Conservation (phyloP, 2,797 vertebrate genomes). For the Buphagus erythrorhynchus region DNA sequence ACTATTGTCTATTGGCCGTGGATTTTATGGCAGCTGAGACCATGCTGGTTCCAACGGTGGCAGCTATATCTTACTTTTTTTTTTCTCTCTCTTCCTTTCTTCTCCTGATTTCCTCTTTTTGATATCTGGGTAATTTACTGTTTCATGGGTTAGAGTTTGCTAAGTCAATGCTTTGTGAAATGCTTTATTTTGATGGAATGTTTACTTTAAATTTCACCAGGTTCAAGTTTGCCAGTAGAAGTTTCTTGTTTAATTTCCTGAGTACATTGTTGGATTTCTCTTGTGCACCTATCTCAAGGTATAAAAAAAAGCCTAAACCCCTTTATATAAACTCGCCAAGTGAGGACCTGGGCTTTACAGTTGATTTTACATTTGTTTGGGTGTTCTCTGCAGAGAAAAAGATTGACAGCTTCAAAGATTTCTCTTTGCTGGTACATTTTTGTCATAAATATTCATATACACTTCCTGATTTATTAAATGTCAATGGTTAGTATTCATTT, state of each 20-base stretch:
- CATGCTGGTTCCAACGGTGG: neutral
- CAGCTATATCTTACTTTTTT: too few species aligned
- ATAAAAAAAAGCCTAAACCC: neutral
- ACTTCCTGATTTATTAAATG: neutral
- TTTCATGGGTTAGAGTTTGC: neutral
- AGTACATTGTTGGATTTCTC: accelerated
- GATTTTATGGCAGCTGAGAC: neutral
- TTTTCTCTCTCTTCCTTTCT: neutral
- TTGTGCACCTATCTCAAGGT: neutral
- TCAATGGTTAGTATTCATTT: neutral
- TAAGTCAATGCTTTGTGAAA: neutral
- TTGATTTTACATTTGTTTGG: neutral
- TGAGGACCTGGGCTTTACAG: neutral
- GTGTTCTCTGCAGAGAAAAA: neutral
- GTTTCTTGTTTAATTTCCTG: neutral
- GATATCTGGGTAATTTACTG: neutral
- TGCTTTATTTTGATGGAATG: neutral
- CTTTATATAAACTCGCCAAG: accelerated
- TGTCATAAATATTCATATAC: neutral
- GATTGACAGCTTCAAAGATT: neutral
- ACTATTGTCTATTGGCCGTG: neutral
- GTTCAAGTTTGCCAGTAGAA: accelerated
- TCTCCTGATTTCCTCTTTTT: neutral
- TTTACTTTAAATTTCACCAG: neutral
- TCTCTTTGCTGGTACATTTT: neutral